Evolutionary conservation across 1,140 invertebrate genomes (phyloP), one percentile per base, ranked within the genome.

Genomic region (Drosophila dunni): DNA sequence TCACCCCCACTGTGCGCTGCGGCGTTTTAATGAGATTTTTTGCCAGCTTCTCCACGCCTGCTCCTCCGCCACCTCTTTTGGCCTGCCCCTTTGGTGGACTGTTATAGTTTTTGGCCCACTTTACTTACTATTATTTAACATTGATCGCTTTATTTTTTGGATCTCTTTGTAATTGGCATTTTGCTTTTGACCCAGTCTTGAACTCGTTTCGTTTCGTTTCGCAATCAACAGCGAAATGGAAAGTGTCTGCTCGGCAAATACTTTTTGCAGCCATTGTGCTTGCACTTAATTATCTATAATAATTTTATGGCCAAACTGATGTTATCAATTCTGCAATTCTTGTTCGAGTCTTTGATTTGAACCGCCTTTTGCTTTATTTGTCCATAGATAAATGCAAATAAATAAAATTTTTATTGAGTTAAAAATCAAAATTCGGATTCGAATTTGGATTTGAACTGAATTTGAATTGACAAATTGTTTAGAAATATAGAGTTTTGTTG

Each of bases 21-120:
- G 56, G 83, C 67, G 62, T 58, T 88, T 84, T 89, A 89, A 89
- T 89, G 84, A 90, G 85, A 78, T 89, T 89, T 89, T 62, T 15
- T 63, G 46, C 48, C 38, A 44, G 56, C 63, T 79, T 45, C 48
- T 24, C 11, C 17, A 2, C 17, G 17, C 11, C 45, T 17, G n/a
- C 58, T 40, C 10, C 7, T 9, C 1, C 1, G n/a, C 0, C 17
- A 20, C 17, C 17, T 20, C 17, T 20, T 10, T 38, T 10, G 33
- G 44, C 4, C n/a, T 58, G 3, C 44, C 48, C 3, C 53, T 40
- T 44, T 64, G 33, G 33, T 29, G 60, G 36, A 33, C 24, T 73
- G 71, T 50, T 74, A 69, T 62, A 74, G 76, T 84, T 83, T 83
- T 69, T 80, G 81, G 78, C 76, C 73, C 81, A 85, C 54, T 83